Evolutionary conservation across 2,797 vertebrate genomes (phyloP).

Genomic region (Melanotaenia boesemani): DNA sequence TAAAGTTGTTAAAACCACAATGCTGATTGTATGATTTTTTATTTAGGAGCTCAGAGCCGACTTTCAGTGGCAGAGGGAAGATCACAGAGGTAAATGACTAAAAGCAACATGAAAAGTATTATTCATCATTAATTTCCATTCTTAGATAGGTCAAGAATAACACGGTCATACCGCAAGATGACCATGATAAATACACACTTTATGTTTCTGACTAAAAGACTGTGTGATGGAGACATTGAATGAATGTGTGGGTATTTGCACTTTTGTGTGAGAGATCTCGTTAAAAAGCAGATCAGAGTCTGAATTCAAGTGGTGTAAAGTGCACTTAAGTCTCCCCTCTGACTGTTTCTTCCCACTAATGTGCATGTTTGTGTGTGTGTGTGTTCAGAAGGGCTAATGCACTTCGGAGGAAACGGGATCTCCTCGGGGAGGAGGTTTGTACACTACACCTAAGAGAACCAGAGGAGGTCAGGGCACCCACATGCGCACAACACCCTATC

Average conservation of each 20-base stretch:
- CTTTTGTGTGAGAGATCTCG: slow-evolving; percentile 36
- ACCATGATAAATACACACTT: slow-evolving; percentile 20
- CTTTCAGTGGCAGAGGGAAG: slow-evolving; percentile 76
- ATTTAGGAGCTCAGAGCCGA: slow-evolving; percentile 73
- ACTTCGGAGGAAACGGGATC: slow-evolving; percentile 97
- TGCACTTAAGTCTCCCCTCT: slow-evolving; percentile 82
- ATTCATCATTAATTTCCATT: slow-evolving; percentile 3
- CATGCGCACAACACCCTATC: slow-evolving; percentile 79
- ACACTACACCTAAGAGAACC: slow-evolving; percentile 92
- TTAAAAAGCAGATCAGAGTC: slow-evolving; percentile 56
- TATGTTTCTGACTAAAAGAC: slow-evolving; percentile 23
- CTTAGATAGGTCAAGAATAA: background rate
- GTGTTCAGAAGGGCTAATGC: slow-evolving; percentile 92
- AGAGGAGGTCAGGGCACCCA: slow-evolving; percentile 81
- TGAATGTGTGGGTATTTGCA: slow-evolving; percentile 11
- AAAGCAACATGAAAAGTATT: background rate
- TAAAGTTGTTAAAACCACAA: background rate
- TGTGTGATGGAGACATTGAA: slow-evolving; percentile 41
- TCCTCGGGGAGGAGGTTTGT: slow-evolving; percentile 97
- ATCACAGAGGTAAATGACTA: slow-evolving; percentile 74
- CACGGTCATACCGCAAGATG: background rate
- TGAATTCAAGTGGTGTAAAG: slow-evolving; percentile 79
- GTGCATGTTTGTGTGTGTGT: slow-evolving; percentile 80
- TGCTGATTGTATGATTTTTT: slow-evolving; percentile 15
- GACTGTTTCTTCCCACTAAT: slow-evolving; percentile 77